Conservation (phyloP, 2,113 vertebrate species). For the Lates calcarifer region DNA sequence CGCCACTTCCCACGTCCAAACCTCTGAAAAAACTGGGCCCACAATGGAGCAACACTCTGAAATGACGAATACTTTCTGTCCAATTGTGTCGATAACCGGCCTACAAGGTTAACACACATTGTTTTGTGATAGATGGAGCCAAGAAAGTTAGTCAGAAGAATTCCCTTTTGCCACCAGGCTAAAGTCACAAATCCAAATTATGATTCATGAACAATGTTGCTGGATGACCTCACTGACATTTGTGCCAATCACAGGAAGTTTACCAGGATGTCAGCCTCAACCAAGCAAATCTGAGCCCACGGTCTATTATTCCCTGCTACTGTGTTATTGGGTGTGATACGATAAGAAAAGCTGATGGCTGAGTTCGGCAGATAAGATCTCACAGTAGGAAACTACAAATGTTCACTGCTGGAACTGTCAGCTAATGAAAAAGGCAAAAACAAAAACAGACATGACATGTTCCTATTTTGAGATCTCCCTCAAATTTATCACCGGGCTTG, state of each 20-base stretch:
- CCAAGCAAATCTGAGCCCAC: constrained; percentile 37
- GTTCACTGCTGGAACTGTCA: background rate
- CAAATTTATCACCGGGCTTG: background rate
- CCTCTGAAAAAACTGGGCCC: background rate
- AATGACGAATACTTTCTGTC: constrained; percentile 15
- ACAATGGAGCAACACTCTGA: background rate
- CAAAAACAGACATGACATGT: constrained; percentile 27
- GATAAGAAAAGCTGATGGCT: constrained; percentile 52
- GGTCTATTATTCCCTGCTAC: constrained; percentile 53
- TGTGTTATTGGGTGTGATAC: constrained; percentile 44
- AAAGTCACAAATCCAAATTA: constrained; percentile 35
- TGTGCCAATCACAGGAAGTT: constrained; percentile 75
- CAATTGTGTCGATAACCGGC: constrained; percentile 1
- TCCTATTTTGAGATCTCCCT: constrained; percentile 14
- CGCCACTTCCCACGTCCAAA: constrained; percentile 12
- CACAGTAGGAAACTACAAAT: constrained; percentile 36
- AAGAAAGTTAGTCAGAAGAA: constrained; percentile 23
- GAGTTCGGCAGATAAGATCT: constrained; percentile 60
- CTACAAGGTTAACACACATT: constrained; percentile 34
- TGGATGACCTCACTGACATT: constrained; percentile 64
- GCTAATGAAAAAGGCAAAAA: constrained; percentile 14
- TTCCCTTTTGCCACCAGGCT: constrained; percentile 23
- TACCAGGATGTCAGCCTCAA: constrained; percentile 68
- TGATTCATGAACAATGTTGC: constrained; percentile 44
- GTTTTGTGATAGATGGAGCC: constrained; percentile 32